Base-by-base conservation (phyloP, 1,140 invertebrate species). In the Drosophila mauritiana region DNA sequence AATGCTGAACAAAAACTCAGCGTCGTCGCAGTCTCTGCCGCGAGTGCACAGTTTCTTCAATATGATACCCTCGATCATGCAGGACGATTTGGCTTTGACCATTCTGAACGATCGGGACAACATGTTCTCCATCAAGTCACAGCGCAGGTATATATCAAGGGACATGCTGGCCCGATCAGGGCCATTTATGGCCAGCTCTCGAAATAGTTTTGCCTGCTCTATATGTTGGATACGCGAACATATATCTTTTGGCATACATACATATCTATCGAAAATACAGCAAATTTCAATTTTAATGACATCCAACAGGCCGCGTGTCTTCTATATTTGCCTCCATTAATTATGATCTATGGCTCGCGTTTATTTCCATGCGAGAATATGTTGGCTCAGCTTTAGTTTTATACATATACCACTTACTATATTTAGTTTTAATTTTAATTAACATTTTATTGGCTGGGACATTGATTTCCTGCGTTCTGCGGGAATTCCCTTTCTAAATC, bases 21-120 rank as follows among this genome's bases (percentile, higher is more conserved):
- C 75, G 10, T 73, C 78, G 37, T 91, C 90, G 73, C 86, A 80
- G 48, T 91, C 90, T 51, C 74, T 91, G 90, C 90, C 90, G 64
- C 90, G 90, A 36, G 90, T 91, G 39, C 90, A 91, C 53, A 91
- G 90, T 31, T 91, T 91, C 55, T 91, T 91, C 80, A 91, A 91
- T 39, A 91, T 90, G 86, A 91, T 91, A 76, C 90, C 90, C 5
- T 85, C 90, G 49, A 91, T 91, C 49, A 61, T 91, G 80, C 86
- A 92, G 73, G 84, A 89, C 54, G 91, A 92, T 75, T 74, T 92
- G 81, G 91, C 91, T 15, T 59, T 91, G 15, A 82, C 91, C 3
- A 91, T 92, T 53, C 22, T 80, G 17, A 80, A 77, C 74, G 91
- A 92, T 86, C 78, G 81, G 36, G 84, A 91, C 51, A 91, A 91